These are phyloP conservation scores for Chaetoderma sp. DNA, from an alignment of 2,888 invertebrate genomes.

Conservation along the genomic window DNA sequence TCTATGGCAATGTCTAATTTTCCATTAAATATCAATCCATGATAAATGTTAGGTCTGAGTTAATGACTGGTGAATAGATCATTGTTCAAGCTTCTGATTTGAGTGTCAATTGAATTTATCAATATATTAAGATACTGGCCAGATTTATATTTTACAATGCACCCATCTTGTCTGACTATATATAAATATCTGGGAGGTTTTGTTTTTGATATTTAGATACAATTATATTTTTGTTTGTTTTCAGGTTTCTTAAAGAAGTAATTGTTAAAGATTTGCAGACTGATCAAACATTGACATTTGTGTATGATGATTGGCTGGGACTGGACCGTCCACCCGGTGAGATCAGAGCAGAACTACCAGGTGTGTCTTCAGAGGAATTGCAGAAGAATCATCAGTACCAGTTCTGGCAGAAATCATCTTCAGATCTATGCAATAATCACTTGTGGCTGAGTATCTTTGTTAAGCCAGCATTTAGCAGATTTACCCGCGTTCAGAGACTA, in stretches of 20 bases:
- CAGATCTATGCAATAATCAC: slow-evolving; percentile 57
- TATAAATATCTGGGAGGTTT: too few relatives aligned
- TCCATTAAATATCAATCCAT: too few relatives aligned
- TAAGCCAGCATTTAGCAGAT: slow-evolving; percentile 53
- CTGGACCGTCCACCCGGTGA: slow-evolving; percentile 39
- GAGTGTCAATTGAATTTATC: too few relatives aligned
- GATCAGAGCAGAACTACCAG: slow-evolving; percentile 40
- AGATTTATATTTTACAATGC: too few relatives aligned
- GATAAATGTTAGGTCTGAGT: too few relatives aligned
- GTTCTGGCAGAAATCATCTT: slow-evolving; percentile 40
- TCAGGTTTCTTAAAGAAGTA: slow-evolving; percentile 55
- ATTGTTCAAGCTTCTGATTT: too few relatives aligned
- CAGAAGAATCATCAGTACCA: slow-evolving; percentile 35
- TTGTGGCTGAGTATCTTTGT: slow-evolving; percentile 64
- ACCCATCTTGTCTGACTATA: too few relatives aligned
- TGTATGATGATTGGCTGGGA: slow-evolving; percentile 57
- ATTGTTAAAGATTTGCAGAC: slow-evolving; percentile 52
- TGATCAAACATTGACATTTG: slow-evolving; percentile 47
- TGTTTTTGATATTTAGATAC: too few relatives aligned
- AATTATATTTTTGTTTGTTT: too few relatives aligned
- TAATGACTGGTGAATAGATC: too few relatives aligned
- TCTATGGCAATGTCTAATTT: too few relatives aligned
- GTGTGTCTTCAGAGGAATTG: slow-evolving; percentile 34
- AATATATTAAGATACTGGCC: too few relatives aligned
- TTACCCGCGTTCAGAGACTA: slow-evolving; percentile 62